These are phyloP conservation scores for Hemaris fuciformis DNA, from an alignment of 2,888 invertebrate species.

Conservation along the genomic window DNA sequence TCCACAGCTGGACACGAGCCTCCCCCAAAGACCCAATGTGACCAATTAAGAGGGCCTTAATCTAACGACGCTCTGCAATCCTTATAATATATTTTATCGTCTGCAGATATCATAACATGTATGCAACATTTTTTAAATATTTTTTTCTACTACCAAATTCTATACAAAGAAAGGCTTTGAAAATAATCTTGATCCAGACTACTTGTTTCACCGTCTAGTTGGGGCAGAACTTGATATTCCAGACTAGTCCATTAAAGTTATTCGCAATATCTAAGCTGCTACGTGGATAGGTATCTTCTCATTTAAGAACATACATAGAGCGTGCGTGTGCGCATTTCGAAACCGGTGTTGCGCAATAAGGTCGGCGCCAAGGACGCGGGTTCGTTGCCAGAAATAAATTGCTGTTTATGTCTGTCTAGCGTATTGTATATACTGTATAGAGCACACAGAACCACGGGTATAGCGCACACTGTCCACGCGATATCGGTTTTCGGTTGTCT, in stretches of 20 bases:
- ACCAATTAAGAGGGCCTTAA: too few relatives aligned
- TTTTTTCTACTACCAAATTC: too few relatives aligned
- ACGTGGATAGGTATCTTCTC: constrained; percentile 17
- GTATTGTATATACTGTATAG: constrained; percentile 30
- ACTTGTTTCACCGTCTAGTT: too few relatives aligned
- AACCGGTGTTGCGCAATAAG: constrained; percentile 81
- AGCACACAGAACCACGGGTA: background rate
- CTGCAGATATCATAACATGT: too few relatives aligned
- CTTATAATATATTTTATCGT: too few relatives aligned
- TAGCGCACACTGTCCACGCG: background rate
- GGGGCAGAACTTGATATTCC: background rate
- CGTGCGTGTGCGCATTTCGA: constrained; percentile 65
- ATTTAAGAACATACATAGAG: constrained; percentile 40
- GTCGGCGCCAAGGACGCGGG: constrained; percentile 78
- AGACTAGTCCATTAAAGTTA: background rate
- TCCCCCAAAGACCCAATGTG: too few relatives aligned
- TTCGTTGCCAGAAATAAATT: constrained; percentile 79
- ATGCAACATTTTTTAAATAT: too few relatives aligned
- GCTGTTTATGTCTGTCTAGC: constrained; percentile 76
- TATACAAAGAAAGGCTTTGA: too few relatives aligned
- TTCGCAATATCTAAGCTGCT: background rate
- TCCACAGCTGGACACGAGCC: too few relatives aligned
- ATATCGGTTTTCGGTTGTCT: background rate
- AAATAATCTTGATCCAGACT: background rate
- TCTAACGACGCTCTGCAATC: too few relatives aligned